A percentile compares a stretch with the other conserved stretches of the same genome.
Evolutionary conservation across 1,140 invertebrate species (phyloP).

Genomic region (Leucophenga varia): DNA sequence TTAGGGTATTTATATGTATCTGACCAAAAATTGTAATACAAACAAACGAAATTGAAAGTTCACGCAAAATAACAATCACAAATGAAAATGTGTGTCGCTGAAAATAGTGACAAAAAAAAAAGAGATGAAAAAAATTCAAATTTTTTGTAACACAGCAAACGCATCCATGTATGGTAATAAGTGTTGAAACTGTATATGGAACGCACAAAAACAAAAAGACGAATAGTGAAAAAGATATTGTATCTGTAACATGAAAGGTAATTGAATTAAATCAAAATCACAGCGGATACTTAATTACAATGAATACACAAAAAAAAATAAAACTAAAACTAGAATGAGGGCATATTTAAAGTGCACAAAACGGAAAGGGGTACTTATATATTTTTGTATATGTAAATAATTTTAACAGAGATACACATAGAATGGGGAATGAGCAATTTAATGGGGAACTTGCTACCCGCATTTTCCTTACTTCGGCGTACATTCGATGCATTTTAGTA

Average conservation of each 20-base stretch:
- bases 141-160: conserved; percentile 7
- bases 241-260: conserved; percentile 12
- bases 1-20: no score
- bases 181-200: conserved; percentile 9
- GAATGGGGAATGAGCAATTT: no score
- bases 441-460: no score
- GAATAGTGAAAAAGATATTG: conserved; percentile 20
- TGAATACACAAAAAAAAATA: neutral
- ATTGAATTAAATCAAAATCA: conserved; percentile 50
- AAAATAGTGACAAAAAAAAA: no score
- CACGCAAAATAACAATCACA: conserved; percentile 3
- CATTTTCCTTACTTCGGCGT: no score
- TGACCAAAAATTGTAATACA: no score
- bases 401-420: no score
- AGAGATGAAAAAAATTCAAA: conserved; percentile 2
- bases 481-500: no score
- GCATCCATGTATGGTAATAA: neutral
- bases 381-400: no score
- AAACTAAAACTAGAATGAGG: no score
- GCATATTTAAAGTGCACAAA: no score
- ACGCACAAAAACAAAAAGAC: neutral
- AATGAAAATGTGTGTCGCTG: neutral
- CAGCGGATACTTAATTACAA: conserved; percentile 10
- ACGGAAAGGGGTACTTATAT: no score
- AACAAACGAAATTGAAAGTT: conserved; percentile 47